A percentile compares a stretch with the other conserved stretches of the same genome.
phyloP scores from a whole-genome alignment of 2,888 invertebrate genomes.

The Automeris io region DNA sequence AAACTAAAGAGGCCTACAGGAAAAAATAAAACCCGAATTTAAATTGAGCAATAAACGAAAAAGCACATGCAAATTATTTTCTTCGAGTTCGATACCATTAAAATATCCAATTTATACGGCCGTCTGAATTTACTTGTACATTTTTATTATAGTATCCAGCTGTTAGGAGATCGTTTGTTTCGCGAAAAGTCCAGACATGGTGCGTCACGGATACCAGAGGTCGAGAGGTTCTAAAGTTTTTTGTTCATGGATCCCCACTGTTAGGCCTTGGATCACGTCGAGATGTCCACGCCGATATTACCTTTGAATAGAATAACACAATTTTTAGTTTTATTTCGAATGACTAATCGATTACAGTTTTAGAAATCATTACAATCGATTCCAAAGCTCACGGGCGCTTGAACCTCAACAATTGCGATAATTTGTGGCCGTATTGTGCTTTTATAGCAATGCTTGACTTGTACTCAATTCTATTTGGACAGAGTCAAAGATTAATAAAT shows the following conservation, averaged over 20 bases:
- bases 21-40: slow-evolving; percentile 11
- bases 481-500: too few species aligned
- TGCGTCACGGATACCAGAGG: slow-evolving; percentile 47
- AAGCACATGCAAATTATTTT: background rate
- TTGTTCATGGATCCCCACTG: slow-evolving; percentile 53
- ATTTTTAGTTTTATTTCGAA: slow-evolving; percentile 3
- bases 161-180: slow-evolving; percentile 32
- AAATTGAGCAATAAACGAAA: slow-evolving; percentile 13
- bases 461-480: too few species aligned
- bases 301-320: slow-evolving; percentile 37
- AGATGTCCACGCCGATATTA: slow-evolving; percentile 40
- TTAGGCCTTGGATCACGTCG: slow-evolving; percentile 50
- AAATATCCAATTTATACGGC: slow-evolving; percentile 2
- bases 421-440: too few species aligned
- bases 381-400: too few species aligned
- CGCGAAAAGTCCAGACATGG: slow-evolving; percentile 48
- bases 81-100: background rate
- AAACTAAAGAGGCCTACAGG: too few species aligned
- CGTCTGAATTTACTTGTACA: slow-evolving; percentile 1
- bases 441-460: too few species aligned
- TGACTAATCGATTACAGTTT: too few species aligned
- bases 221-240: slow-evolving; percentile 33
- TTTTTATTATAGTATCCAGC: slow-evolving; percentile 17
- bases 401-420: too few species aligned
- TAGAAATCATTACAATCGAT: too few species aligned